Base-by-base conservation (phyloP, 2,888 invertebrate species). In the Parochlus steinenii region DNA sequence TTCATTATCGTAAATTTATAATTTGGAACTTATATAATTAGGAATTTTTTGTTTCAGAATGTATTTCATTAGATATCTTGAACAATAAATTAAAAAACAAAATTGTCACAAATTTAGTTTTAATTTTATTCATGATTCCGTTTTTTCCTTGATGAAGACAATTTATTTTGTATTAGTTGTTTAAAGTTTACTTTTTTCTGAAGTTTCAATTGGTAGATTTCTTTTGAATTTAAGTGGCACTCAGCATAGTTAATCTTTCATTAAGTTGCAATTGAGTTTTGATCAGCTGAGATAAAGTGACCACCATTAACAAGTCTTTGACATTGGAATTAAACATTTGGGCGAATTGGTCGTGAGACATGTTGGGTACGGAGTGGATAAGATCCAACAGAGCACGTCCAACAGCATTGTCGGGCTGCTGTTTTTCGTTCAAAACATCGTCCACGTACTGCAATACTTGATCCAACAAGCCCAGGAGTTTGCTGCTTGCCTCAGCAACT, bases 261-360 rank as follows among this genome's bases (percentile, higher is more conserved):
- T 95, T 93, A 36, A 98, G 67, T 52, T 89, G 85, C 48, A 97
- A 69, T 61, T 98, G 95, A 3, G 95, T 92, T 63, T 92, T 89
- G 50, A 92, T 87, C 40, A 98, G 67, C 53, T 95, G 93, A 10
- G 95, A 86, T 40, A 98, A 67, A 28, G 95, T 93, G 47, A 92
- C 79, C 26, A 89, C 90, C 97, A 98, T 97, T 48, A 97, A 67
- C 47, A 97, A 69, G 65, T 97, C 97, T 62, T 97, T 93, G 55
- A 95, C 83, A 52, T 89, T 87, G 46, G 89, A 80, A 54, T 93
- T 93, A 56, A 97, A 80, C 76, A 95, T 87, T 47, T 83, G 78
- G 24, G 89, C 86, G 58, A 95, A 89, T 53, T 89, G 80, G 51
- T 89, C 86, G 36, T 73, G 69, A 16, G 75, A 74, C 70, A 97